Conservation (phyloP, 2,797 vertebrate species). For the Sebastiscus albofasciatus region DNA sequence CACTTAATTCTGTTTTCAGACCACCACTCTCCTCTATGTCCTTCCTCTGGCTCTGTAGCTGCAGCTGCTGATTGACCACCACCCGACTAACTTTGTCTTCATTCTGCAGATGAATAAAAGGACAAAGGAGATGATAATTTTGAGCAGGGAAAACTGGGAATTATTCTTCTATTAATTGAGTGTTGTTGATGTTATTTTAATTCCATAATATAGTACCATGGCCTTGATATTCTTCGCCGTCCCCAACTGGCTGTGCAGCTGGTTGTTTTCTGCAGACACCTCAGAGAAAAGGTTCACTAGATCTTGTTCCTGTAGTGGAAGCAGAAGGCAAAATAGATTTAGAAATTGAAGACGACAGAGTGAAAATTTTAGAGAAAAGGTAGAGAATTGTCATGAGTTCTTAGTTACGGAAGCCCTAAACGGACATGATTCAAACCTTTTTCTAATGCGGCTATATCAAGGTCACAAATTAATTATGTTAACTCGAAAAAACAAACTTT, state of each 20-base stretch:
- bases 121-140: not conserved
- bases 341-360: not conserved
- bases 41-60: conserved; percentile 75
- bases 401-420: too few relatives aligned
- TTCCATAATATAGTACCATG: conserved; percentile 79
- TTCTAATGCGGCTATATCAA: too few relatives aligned
- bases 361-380: not conserved
- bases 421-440: too few relatives aligned
- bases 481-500: too few relatives aligned
- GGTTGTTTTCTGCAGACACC: conserved; percentile 83
- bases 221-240: conserved; percentile 86
- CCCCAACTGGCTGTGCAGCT: conserved; percentile 86
- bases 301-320: conserved; percentile 85
- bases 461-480: too few relatives aligned
- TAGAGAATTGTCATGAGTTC: not conserved
- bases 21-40: conserved; percentile 72
- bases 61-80: conserved; percentile 73
- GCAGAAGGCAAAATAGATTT: not conserved
- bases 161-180: not conserved
- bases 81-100: conserved; percentile 84
- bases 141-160: not conserved
- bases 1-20: conserved; percentile 85
- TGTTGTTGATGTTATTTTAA: not conserved
- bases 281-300: conserved; percentile 86
- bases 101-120: conserved; percentile 81